Evolutionary conservation across 2,113 vertebrate species (phyloP).

Genomic region (Anguilla rostrata): DNA sequence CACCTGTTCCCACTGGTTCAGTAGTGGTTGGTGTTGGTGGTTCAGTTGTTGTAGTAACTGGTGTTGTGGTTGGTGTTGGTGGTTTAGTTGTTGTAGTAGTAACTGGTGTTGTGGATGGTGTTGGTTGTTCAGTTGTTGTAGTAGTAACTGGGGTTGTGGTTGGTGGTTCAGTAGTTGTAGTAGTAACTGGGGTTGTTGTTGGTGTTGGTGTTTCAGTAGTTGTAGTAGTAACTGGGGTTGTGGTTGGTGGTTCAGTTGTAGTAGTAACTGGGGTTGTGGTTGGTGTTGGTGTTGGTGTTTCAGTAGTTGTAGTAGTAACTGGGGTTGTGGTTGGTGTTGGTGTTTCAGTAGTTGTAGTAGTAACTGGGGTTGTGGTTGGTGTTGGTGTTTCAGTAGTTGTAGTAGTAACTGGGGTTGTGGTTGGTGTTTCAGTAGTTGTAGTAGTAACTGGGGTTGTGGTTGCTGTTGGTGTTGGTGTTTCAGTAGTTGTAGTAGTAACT

Average conservation of each 20-base stretch:
- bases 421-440: neutral
- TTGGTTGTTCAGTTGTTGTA: neutral
- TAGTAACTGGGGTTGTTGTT: neutral
- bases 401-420: neutral
- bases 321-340: neutral
- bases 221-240: neutral
- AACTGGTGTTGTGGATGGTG: neutral
- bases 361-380: neutral
- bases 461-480: neutral
- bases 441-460: neutral
- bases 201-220: neutral
- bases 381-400: neutral
- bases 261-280: neutral
- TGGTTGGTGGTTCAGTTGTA: neutral
- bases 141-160: neutral
- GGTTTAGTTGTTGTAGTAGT: neutral
- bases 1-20: neutral
- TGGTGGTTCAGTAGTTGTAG: neutral
- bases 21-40: neutral
- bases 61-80: neutral
- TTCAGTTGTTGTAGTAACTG: neutral
- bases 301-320: neutral
- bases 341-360: neutral
- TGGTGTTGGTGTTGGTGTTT: slow-evolving; percentile 24
- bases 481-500: neutral